Conservation (phyloP, 2,888 invertebrate genomes). For the Lamproptera curius region DNA sequence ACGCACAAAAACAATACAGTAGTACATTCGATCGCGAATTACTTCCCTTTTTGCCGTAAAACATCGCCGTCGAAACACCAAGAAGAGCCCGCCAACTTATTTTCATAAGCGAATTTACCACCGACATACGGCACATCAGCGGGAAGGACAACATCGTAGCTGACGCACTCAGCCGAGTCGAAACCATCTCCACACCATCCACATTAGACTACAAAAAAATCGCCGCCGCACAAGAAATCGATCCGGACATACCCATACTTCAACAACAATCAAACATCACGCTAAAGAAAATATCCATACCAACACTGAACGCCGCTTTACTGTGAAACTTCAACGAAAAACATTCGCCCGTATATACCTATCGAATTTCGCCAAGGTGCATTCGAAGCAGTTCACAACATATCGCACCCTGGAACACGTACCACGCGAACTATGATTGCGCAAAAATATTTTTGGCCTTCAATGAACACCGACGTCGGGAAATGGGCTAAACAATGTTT, state of each 20-base stretch:
- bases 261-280: not conserved
- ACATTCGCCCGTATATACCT: not conserved
- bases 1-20: too few relatives aligned
- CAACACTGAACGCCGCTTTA: not conserved
- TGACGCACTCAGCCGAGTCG: constrained; percentile 29
- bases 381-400: not conserved
- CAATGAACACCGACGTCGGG: too few relatives aligned
- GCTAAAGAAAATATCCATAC: not conserved
- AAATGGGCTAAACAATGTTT: too few relatives aligned
- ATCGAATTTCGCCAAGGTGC: not conserved
- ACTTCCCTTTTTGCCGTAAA: not conserved
- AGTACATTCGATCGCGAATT: not conserved
- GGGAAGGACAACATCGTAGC: constrained; percentile 22
- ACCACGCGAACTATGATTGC: not conserved
- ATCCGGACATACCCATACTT: constrained; percentile 6
- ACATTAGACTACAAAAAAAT: constrained; percentile 17
- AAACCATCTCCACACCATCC: constrained; percentile 8
- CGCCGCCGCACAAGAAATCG: constrained; percentile 16
- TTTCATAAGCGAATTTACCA: constrained; percentile 17
- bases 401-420: not conserved
- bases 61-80: constrained; percentile 16
- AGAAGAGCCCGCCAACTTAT: constrained; percentile 20
- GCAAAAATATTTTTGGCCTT: too few relatives aligned
- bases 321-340: not conserved
- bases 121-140: constrained; percentile 14